Conservation (phyloP, 2,797 vertebrate genomes). For the Chiropotes sagulatus region DNA sequence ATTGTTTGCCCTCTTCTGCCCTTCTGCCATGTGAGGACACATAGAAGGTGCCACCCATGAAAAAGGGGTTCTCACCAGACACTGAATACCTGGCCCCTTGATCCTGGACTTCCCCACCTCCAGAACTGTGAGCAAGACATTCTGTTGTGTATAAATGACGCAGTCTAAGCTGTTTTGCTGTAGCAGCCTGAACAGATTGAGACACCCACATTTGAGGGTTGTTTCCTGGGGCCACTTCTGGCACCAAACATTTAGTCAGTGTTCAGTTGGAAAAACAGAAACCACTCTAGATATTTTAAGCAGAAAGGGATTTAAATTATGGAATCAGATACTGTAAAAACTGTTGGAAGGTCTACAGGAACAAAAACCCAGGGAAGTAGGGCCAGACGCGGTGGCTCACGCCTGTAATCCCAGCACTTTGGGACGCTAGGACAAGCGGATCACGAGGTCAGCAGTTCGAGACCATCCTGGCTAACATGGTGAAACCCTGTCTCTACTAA, state of each 20-base stretch:
- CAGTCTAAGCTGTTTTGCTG: background rate
- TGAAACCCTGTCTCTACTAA: no score
- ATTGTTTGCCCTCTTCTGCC: background rate
- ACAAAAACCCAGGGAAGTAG: background rate
- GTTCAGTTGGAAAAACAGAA: background rate
- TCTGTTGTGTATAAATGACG: background rate
- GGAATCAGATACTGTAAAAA: background rate
- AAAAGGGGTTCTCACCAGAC: background rate
- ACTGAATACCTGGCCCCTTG: background rate
- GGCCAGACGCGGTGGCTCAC: no score
- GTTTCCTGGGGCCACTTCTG: background rate
- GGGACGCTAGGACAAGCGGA: no score
- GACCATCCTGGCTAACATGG: no score
- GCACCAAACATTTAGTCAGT: background rate
- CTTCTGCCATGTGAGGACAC: background rate
- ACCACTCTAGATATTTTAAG: background rate
- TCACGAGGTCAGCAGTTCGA: no score
- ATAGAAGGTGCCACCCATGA: background rate
- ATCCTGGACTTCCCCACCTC: background rate
- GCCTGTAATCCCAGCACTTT: no score
- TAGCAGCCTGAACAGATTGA: background rate
- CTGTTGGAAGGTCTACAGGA: background rate
- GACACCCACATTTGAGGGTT: background rate
- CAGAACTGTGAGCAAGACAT: background rate
- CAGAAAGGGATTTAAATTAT: background rate